These are phyloP conservation scores for Bombus difficillimus DNA, from an alignment of 1,140 invertebrate species.

Conservation along the genomic window DNA sequence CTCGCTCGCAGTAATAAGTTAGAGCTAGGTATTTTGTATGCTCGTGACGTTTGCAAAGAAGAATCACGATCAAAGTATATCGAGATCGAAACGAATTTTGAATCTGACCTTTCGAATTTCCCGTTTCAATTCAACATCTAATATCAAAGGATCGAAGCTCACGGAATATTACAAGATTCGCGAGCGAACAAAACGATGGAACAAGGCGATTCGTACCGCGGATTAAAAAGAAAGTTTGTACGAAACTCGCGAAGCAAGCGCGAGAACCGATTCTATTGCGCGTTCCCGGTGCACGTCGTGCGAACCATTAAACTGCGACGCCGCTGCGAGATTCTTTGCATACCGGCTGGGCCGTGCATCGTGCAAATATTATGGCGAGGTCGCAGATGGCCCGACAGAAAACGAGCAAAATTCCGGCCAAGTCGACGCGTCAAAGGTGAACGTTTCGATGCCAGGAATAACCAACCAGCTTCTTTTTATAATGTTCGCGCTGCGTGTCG, in stretches of 20 bases:
- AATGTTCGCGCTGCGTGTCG: neutral
- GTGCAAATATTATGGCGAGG: conserved; percentile 41
- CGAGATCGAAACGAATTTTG: neutral
- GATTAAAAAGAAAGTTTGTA: neutral
- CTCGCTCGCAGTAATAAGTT: too few species aligned
- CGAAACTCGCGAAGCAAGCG: neutral
- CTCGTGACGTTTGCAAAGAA: too few species aligned
- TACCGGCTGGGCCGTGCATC: neutral
- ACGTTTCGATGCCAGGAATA: conserved; percentile 28
- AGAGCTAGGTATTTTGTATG: neutral
- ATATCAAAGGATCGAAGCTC: neutral
- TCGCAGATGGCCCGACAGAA: conserved; percentile 35
- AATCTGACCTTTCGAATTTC: too few species aligned
- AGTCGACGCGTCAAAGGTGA: conserved; percentile 31
- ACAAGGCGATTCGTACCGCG: too few species aligned
- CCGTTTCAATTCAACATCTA: neutral
- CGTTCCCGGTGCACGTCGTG: neutral
- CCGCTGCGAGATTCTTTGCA: conserved; percentile 12
- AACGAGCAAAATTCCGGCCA: conserved; percentile 26
- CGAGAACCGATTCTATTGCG: neutral
- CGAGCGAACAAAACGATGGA: too few species aligned
- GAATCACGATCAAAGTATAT: neutral
- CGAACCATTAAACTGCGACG: neutral
- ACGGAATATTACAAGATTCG: too few species aligned
- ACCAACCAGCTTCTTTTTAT: neutral